A percentile compares a stretch with the other conserved stretches of the same genome.
Evolutionary conservation across 1,140 invertebrate species (phyloP).

Genomic region (Nautilus pompilius): DNA sequence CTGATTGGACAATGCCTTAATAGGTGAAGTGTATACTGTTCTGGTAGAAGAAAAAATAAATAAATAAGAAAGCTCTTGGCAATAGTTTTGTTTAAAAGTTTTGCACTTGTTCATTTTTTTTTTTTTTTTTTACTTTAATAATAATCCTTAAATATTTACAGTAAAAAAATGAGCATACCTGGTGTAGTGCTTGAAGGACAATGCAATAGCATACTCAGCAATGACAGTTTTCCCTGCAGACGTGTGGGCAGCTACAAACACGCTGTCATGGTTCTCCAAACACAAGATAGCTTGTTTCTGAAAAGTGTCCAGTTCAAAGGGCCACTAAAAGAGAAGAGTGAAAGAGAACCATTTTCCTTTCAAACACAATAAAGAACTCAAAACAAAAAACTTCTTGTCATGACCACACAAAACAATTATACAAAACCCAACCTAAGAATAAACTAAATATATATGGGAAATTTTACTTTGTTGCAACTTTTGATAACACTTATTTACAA

Average conservation of each 20-base stretch:
- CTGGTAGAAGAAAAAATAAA: constrained; percentile 58
- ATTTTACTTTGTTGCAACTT: too few species aligned
- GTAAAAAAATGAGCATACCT: constrained; percentile 61
- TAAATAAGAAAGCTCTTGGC: too few species aligned
- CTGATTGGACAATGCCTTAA: constrained; percentile 99
- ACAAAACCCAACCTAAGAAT: too few species aligned
- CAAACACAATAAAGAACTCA: neutral
- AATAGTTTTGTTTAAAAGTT: too few species aligned
- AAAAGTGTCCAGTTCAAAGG: constrained; percentile 94
- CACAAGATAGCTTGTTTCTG: constrained; percentile 94
- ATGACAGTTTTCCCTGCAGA: constrained; percentile 99
- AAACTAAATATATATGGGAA: too few species aligned
- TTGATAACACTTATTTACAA: too few species aligned
- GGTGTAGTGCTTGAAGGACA: constrained; percentile 89
- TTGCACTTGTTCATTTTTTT: too few species aligned
- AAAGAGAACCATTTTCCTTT: neutral
- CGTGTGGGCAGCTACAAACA: constrained; percentile 98
- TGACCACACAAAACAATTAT: too few species aligned
- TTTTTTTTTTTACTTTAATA: neutral
- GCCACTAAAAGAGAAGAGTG: constrained; percentile 61
- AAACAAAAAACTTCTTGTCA: neutral
- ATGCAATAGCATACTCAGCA: constrained; percentile 93
- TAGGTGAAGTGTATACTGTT: constrained; percentile 97
- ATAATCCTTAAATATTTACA: neutral
- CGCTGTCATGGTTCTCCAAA: constrained; percentile 89